Evolutionary conservation across 2,888 invertebrate species (phyloP).

Genomic region (Drosophila anceps): DNA sequence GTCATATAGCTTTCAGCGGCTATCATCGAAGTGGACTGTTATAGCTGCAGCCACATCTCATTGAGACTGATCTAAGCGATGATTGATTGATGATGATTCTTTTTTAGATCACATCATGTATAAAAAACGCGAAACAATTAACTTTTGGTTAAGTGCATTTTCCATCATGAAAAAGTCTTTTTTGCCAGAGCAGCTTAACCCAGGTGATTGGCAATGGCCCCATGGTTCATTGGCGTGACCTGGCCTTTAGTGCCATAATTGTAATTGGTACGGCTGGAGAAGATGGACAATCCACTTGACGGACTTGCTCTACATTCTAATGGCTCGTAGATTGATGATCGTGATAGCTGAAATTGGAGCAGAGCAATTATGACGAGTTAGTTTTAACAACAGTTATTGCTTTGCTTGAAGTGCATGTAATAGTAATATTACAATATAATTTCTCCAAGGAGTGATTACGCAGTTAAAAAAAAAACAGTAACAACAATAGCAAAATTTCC

Average conservation of each 20-base stretch:
- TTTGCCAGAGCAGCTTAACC: slow-evolving; percentile 30
- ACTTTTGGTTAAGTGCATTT: slow-evolving; percentile 51
- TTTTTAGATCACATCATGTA: background rate
- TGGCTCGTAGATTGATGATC: slow-evolving; percentile 12
- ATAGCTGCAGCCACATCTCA: background rate
- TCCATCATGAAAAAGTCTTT: slow-evolving; percentile 75
- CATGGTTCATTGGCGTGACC: slow-evolving; percentile 54
- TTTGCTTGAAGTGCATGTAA: background rate
- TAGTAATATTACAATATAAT: background rate
- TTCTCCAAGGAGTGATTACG: background rate
- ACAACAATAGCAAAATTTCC: background rate
- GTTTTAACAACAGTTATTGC: background rate
- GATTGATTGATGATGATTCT: too few relatives aligned
- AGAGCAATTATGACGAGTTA: slow-evolving; percentile 14
- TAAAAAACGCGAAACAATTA: background rate
- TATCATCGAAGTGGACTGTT: background rate
- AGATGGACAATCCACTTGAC: slow-evolving; percentile 62
- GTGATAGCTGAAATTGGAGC: slow-evolving; percentile 27
- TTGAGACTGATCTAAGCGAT: too few relatives aligned
- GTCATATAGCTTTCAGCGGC: background rate
- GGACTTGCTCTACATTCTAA: slow-evolving; percentile 68
- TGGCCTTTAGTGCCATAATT: slow-evolving; percentile 65
- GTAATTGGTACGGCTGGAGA: slow-evolving; percentile 58
- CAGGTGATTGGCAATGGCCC: slow-evolving; percentile 53
- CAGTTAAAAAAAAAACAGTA: background rate